These are phyloP conservation scores for Mystacornis crossleyi DNA, from an alignment of 2,113 vertebrate species.

Conservation along the genomic window DNA sequence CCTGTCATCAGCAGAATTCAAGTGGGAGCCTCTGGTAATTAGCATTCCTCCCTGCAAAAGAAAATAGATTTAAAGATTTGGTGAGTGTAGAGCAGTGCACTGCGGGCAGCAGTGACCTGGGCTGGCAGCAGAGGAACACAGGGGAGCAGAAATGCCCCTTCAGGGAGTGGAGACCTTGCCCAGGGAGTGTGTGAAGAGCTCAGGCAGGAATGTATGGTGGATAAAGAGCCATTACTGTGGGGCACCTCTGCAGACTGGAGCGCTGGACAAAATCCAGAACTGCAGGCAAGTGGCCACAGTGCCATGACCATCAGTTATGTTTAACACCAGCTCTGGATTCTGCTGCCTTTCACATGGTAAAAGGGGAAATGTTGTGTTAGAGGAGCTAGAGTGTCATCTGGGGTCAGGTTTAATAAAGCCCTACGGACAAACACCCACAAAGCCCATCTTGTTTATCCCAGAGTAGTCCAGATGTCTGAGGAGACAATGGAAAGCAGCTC, in stretches of 20 bases:
- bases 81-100: background rate
- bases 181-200: background rate
- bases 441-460: background rate
- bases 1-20: constrained; percentile 28
- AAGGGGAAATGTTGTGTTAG: background rate
- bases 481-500: background rate
- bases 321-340: background rate
- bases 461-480: background rate
- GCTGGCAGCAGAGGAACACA: background rate
- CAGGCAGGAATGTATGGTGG: background rate
- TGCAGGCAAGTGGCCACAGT: background rate
- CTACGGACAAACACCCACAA: background rate
- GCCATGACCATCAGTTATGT: background rate
- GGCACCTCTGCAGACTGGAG: background rate
- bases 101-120: background rate
- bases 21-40: background rate
- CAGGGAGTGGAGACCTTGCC: background rate
- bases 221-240: background rate
- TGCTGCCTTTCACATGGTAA: rapidly evolving
- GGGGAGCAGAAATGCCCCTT: background rate
- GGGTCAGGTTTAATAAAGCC: background rate
- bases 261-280: background rate
- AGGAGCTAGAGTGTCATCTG: background rate
- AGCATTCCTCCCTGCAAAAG: background rate
- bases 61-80: constrained; percentile 3